Evolutionary conservation across 1,140 invertebrate species (phyloP).

Genomic region (Tribolium castaneum): DNA sequence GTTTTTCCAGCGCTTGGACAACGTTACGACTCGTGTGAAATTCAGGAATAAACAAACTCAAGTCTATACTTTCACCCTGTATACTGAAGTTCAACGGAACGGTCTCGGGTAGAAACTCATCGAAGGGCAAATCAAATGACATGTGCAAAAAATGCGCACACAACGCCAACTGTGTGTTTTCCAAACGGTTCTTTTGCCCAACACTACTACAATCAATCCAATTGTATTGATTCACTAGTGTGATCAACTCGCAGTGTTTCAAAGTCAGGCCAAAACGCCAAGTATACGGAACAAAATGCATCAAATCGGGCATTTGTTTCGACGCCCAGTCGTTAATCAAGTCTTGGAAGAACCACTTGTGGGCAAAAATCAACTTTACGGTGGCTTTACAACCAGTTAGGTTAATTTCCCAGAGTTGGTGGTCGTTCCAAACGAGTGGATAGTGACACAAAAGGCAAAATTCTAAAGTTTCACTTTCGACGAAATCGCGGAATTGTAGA

Average conservation of each 20-base stretch:
- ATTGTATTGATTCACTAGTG: slow-evolving; percentile 96
- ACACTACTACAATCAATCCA: slow-evolving; percentile 98
- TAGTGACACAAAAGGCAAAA: slow-evolving; percentile 90
- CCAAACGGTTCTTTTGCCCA: slow-evolving; percentile 74
- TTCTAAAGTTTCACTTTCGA: slow-evolving; percentile 95
- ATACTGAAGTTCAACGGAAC: slow-evolving; percentile 92
- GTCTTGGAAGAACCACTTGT: slow-evolving; percentile 94
- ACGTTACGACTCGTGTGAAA: slow-evolving; percentile 88
- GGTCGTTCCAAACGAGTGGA: slow-evolving; percentile 93
- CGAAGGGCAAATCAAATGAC: slow-evolving; percentile 92
- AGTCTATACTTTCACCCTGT: slow-evolving; percentile 89
- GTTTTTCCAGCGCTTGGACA: slow-evolving; percentile 86
- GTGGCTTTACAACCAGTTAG: slow-evolving; percentile 95
- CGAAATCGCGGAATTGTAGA: slow-evolving; percentile 89
- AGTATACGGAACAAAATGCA: slow-evolving; percentile 97
- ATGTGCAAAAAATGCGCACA: slow-evolving; percentile 94
- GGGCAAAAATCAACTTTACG: slow-evolving; percentile 90
- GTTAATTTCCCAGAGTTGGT: slow-evolving; percentile 91
- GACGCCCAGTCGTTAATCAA: slow-evolving; percentile 96
- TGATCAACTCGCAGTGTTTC: slow-evolving; percentile 96
- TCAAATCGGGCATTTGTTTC: slow-evolving; percentile 89
- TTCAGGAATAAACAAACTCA: slow-evolving; percentile 90
- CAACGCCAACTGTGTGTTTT: slow-evolving; percentile 93
- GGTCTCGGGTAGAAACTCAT: slow-evolving; percentile 89
- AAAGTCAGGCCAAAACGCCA: slow-evolving; percentile 92